These are phyloP conservation scores for Spea multiplicata DNA, from an alignment of 2,113 vertebrate species.

Conservation along the genomic window DNA sequence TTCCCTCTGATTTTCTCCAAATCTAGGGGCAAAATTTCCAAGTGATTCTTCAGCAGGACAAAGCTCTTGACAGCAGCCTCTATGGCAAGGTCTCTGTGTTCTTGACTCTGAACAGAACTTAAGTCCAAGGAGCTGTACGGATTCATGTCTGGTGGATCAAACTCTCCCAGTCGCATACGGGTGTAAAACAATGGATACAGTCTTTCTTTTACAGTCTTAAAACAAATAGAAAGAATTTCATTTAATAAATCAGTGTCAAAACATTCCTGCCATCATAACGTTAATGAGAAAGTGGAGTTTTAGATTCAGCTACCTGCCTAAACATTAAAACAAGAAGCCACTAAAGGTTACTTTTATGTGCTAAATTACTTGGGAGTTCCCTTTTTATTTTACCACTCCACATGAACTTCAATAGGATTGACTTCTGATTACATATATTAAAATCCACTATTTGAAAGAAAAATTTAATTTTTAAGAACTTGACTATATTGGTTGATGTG, in stretches of 20 bases:
- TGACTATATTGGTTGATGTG: too few relatives aligned
- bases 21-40: constrained; percentile 48
- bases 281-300: neutral
- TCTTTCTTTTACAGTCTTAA: constrained; percentile 53
- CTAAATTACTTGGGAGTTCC: too few relatives aligned
- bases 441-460: too few relatives aligned
- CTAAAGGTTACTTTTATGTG: too few relatives aligned
- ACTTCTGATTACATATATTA: too few relatives aligned
- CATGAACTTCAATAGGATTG: too few relatives aligned
- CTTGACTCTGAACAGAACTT: constrained; percentile 50
- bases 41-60: constrained; percentile 60
- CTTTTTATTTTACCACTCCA: too few relatives aligned
- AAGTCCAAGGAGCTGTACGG: constrained; percentile 56
- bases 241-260: too few relatives aligned
- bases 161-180: constrained; percentile 61
- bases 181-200: constrained; percentile 63
- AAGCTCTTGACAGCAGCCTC: constrained; percentile 63
- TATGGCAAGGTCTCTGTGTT: constrained; percentile 55
- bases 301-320: too few relatives aligned
- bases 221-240: neutral
- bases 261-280: neutral
- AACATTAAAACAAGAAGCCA: too few relatives aligned
- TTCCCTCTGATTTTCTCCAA: constrained; percentile 15
- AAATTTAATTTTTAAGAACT: too few relatives aligned
- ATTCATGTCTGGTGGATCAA: constrained; percentile 62